A percentile compares a stretch with the other conserved stretches of the same genome.
Conservation (phyloP, 2,888 invertebrate genomes). For the Cephus nigrinus region DNA sequence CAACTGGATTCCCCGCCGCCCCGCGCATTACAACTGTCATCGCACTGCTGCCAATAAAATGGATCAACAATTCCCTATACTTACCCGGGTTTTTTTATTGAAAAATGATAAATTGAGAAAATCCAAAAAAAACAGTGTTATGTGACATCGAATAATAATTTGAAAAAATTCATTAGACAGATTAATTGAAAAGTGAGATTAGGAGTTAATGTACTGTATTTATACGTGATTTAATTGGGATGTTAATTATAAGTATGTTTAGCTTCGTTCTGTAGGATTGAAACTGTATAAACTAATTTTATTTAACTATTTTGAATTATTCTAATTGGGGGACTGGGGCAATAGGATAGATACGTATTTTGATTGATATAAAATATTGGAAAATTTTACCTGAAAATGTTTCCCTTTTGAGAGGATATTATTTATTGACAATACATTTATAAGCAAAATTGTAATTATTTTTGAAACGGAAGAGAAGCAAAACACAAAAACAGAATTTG, state of each 20-base stretch:
- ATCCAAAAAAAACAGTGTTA: background rate
- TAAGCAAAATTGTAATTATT: background rate
- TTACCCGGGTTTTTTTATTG: background rate
- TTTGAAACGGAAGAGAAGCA: background rate
- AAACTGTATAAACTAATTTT: too few species aligned
- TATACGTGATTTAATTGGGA: background rate
- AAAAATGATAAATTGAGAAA: background rate
- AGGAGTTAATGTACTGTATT: background rate
- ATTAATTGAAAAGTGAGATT: background rate
- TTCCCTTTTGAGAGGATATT: background rate
- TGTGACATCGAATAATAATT: background rate
- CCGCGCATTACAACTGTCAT: slow-evolving; percentile 18
- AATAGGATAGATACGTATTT: too few species aligned
- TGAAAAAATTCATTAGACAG: background rate
- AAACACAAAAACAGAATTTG: background rate
- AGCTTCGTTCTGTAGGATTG: too few species aligned
- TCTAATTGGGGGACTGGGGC: too few species aligned
- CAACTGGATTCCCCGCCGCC: slow-evolving; percentile 43
- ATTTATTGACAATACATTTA: background rate
- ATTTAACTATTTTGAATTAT: too few species aligned
- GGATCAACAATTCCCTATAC: background rate
- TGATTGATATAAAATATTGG: background rate
- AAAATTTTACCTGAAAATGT: background rate
- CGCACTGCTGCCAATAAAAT: slow-evolving; percentile 21
- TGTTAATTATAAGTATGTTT: too few species aligned